These are phyloP conservation scores for Argya squamiceps DNA, from an alignment of 2,797 vertebrate genomes.

Conservation along the genomic window DNA sequence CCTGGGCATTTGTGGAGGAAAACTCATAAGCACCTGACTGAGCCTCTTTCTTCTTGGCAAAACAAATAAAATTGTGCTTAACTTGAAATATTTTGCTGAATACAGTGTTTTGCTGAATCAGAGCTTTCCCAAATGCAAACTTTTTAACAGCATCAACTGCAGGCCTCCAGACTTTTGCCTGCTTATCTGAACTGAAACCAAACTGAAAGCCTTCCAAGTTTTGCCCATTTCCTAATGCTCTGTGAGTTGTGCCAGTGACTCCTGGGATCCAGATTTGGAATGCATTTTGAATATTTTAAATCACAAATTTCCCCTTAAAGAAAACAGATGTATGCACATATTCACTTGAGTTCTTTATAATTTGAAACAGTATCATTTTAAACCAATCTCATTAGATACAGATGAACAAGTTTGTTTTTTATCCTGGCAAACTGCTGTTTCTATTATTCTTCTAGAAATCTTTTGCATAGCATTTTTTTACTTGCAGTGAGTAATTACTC, in stretches of 20 bases:
- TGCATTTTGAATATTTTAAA: slow-evolving; percentile 51
- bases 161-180: background rate
- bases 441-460: slow-evolving; percentile 44
- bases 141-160: background rate
- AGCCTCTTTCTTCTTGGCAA: background rate
- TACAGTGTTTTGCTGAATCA: background rate
- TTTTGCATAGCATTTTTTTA: slow-evolving; percentile 45
- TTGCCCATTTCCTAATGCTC: slow-evolving; percentile 38
- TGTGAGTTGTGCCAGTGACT: slow-evolving; percentile 10
- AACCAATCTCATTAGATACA: slow-evolving; percentile 56
- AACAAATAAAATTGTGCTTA: background rate
- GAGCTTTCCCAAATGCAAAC: background rate
- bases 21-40: background rate
- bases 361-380: slow-evolving; percentile 49
- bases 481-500: slow-evolving; percentile 50
- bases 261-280: slow-evolving; percentile 34
- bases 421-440: slow-evolving; percentile 16
- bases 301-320: slow-evolving; percentile 50
- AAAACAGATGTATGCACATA: slow-evolving; percentile 33
- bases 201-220: slow-evolving; percentile 23
- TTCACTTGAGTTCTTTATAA: slow-evolving; percentile 48
- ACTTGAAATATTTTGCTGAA: background rate
- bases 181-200: slow-evolving; percentile 14
- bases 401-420: slow-evolving; percentile 56
- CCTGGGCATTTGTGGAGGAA: background rate